phyloP scores from a whole-genome alignment of 2,888 invertebrate species.

The Helleia helle region DNA sequence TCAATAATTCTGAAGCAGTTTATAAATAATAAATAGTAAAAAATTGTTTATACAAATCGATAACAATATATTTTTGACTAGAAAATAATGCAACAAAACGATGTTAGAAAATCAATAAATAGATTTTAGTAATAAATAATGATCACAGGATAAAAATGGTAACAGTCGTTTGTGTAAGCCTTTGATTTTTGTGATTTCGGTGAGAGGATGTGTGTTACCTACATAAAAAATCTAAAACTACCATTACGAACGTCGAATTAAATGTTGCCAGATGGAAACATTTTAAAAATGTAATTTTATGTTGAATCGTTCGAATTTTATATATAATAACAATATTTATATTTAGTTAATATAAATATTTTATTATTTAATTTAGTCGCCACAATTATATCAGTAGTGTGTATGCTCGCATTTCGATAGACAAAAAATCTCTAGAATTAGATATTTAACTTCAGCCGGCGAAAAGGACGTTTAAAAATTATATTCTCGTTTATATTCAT shows the following conservation, averaged over 20 bases:
- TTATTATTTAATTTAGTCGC: too few relatives aligned
- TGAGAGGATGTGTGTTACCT: too few relatives aligned
- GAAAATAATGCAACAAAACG: conserved; percentile 23
- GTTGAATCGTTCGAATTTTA: background rate
- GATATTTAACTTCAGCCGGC: too few relatives aligned
- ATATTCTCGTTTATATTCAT: too few relatives aligned
- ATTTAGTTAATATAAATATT: too few relatives aligned
- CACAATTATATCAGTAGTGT: too few relatives aligned
- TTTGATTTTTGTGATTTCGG: conserved; percentile 2
- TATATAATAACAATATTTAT: too few relatives aligned
- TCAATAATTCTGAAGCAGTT: conserved; percentile 56
- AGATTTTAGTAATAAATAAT: conserved; percentile 1
- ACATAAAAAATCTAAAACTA: background rate
- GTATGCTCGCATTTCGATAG: too few relatives aligned
- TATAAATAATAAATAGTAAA: conserved; percentile 57
- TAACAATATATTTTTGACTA: conserved; percentile 56
- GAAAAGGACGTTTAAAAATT: too few relatives aligned
- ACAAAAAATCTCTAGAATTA: too few relatives aligned
- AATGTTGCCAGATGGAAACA: background rate
- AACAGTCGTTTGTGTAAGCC: background rate
- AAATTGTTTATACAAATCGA: conserved; percentile 50
- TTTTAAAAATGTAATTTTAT: background rate
- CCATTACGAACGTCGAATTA: background rate
- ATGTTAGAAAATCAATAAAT: conserved; percentile 6
- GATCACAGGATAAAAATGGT: conserved; percentile 8